Percentiles rank a stretch among this genome's conserved stretches.
phyloP scores from a whole-genome alignment of 2,888 invertebrate genomes.

The Epsilonema sp. region DNA sequence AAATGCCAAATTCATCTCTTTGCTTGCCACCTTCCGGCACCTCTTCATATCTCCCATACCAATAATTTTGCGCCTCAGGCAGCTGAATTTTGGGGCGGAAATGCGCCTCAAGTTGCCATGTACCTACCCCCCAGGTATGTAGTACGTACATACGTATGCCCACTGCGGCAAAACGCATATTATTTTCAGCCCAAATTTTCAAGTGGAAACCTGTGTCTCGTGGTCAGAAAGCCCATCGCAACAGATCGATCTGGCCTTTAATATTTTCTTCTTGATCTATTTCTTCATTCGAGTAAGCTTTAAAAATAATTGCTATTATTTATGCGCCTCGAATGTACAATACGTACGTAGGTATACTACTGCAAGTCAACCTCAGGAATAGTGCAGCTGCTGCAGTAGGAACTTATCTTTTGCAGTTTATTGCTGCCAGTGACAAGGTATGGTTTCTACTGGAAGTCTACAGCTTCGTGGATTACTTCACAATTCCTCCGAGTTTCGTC shows the following conservation, averaged over 20 bases:
- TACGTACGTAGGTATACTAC: neutral
- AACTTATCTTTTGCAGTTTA: constrained; percentile 53
- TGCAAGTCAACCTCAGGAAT: neutral
- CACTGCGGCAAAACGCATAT: too few species aligned
- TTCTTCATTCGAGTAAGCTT: constrained; percentile 99
- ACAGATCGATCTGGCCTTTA: constrained; percentile 99
- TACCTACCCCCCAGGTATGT: too few species aligned
- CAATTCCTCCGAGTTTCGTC: constrained; percentile 99
- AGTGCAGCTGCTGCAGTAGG: neutral
- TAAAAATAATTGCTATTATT: constrained; percentile 2
- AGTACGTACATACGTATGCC: too few species aligned
- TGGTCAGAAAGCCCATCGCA: constrained; percentile 99
- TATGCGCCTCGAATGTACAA: neutral
- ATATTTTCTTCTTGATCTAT: constrained; percentile 99
- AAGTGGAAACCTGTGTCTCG: constrained; percentile 90
- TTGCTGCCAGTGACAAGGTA: constrained; percentile 99
- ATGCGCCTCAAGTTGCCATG: too few species aligned
- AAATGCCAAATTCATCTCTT: too few species aligned
- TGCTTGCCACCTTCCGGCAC: too few species aligned
- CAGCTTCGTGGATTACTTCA: constrained; percentile 99
- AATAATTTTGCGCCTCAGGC: too few species aligned
- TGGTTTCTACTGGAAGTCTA: constrained; percentile 99
- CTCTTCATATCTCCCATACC: too few species aligned
- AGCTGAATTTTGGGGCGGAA: too few species aligned
- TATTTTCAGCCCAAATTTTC: constrained; percentile 36